Base-by-base conservation (phyloP, 2,113 vertebrate genomes). In the Oryzias celebensis region DNA sequence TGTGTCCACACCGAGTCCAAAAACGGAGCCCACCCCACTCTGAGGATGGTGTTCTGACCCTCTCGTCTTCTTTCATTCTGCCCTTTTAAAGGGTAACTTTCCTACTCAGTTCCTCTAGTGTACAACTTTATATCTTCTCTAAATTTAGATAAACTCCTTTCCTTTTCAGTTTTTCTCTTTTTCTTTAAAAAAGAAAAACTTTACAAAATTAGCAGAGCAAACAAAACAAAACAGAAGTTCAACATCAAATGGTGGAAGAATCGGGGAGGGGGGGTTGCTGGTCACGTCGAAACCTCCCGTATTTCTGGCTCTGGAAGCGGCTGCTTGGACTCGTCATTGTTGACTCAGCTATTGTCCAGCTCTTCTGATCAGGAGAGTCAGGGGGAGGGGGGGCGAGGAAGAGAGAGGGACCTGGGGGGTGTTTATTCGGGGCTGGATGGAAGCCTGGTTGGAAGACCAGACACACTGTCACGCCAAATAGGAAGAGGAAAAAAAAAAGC, bases 81-180 rank as follows among this genome's bases (percentile, higher is more conserved):
- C 91, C 92, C 91, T 92, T 93, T 92, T 92, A 91, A 93, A 93
- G 92, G 91, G 92, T 85, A 92, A 83, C 90, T 80, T 87, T 85
- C 72, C 80, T 62, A 71, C 79, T 85, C 77, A 82, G 78, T 88
- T 64, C 72, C 20, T 80, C 88, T 87, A 86, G 66, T 80, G 68
- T 88, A 85, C 87, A 85, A 75, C 80, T 79, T 84, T 73, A 87
- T 76, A 89, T 57, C 69, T 84, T 89, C 89, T 90, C 88, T 90
- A 89, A 82, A 85, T 87, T 84, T 84, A 89, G 88, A 90, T 88
- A 90, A 83, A 89, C 85, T 83, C 83, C 77, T 87, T 72, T 61
- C 73, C 70, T 85, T 84, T 81, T 77, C 81, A 73, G 65, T 68
- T 84, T 88, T 85, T 82, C 84, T 72, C 58, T 77, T 87, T 28